Evolutionary conservation across 2,113 vertebrate genomes (phyloP).

Genomic region (Brachirus orientalis): DNA sequence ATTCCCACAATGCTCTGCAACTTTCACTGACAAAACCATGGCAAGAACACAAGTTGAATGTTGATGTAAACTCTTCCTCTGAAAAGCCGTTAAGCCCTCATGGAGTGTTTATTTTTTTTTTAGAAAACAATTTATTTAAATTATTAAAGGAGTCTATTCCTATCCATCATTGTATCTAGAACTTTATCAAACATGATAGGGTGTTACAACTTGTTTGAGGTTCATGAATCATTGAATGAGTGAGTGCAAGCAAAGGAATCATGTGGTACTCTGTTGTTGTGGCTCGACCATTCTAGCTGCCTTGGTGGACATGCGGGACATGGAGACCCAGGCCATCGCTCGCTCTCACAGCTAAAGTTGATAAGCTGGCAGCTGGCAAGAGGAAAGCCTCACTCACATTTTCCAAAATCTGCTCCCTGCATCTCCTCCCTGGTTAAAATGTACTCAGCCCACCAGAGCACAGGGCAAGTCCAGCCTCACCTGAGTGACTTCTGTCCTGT

Average conservation of each 20-base stretch:
- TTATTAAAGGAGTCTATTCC: conserved; percentile 19
- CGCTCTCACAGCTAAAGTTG: conserved; percentile 64
- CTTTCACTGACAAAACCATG: conserved; percentile 10
- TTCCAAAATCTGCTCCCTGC: conserved; percentile 59
- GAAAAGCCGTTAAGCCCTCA: conserved; percentile 1
- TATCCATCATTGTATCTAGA: background rate
- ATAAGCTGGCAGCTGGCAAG: conserved; percentile 71
- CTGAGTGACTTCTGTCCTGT: conserved; percentile 33
- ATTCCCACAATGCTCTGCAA: background rate
- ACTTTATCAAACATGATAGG: conserved; percentile 26
- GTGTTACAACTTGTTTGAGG: conserved; percentile 41
- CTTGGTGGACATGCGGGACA: conserved; percentile 59
- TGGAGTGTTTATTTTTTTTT: conserved; percentile 18
- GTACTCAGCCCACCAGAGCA: conserved; percentile 9
- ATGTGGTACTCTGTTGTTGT: conserved; percentile 72
- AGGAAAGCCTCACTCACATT: conserved; percentile 63
- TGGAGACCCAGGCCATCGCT: conserved; percentile 60
- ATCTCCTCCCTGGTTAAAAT: conserved; percentile 21
- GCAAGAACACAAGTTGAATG: conserved; percentile 5
- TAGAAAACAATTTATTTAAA: conserved; percentile 19
- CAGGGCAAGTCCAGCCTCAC: conserved; percentile 34
- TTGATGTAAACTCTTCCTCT: background rate
- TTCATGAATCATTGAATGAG: conserved; percentile 19
- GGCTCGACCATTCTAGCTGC: conserved; percentile 50
- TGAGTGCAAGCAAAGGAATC: conserved; percentile 27